Base-by-base conservation (phyloP, 2,888 invertebrate genomes). In the Hedya salicella region DNA sequence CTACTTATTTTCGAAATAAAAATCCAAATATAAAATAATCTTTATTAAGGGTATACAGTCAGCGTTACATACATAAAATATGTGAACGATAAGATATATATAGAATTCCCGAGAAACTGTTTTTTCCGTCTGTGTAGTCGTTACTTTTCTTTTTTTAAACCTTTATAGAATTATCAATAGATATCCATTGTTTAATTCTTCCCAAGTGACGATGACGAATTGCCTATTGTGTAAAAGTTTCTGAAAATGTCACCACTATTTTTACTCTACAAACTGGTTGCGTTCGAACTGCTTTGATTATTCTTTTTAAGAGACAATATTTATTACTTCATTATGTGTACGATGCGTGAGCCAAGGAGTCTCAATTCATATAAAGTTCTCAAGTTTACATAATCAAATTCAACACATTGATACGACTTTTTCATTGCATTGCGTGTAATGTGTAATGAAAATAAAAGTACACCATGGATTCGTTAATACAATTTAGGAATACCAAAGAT, bases 171-270 rank as follows among this genome's bases (percentile, higher is more conserved):
- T 13, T 30, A 48, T 21, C 17, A 39, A 30, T 39, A 53, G 21
- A 42, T 13, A 46, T 16, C 52, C 59, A 59, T 59, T 52, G 52
- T 53, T 65, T 59, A 65, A 59, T 65, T 57, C 57, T 50, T 40
- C 19, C 25, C 50, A 62, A 40, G 65, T 76, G 80, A 79, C 78
- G 76, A 77, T 80, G 81, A 82, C 78, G 74, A 75, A 81, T 81
- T 50, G 80, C 64, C 75, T 75, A 82, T 82, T 82, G 80, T 81
- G 39, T 54, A 42, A 25, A 42, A 30, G 32, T 6, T 77, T 75
- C 77, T 75, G 78, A 74, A 36, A 76, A 73, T 74, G 75, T 78
- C 65, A 70, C 71, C 72, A 74, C 70, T 72, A 67, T 78, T 75
- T 78, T 75, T 79, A 75, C 74, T 36, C 46, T 17, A 65, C 48